Base-by-base conservation (phyloP, 1,140 invertebrate genomes). In the Zaprionus davidi region DNA sequence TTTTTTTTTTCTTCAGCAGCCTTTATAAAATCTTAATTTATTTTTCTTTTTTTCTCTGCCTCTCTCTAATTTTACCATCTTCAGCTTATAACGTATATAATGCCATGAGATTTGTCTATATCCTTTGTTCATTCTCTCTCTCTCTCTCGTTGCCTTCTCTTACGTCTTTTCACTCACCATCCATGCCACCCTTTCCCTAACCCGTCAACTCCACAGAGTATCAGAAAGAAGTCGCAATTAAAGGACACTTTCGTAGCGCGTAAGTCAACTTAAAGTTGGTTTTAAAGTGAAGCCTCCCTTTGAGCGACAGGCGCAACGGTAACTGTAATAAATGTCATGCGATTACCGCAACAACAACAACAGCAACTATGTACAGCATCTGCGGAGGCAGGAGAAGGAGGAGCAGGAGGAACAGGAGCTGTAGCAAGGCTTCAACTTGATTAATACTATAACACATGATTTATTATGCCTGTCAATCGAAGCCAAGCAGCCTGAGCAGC, bases 361-460 rank as follows among this genome's bases (percentile, higher is more conserved):
- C 57, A 55, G 20, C 38, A 71, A 49, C 28, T 56, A 66, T 53
- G 55, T 55, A 22, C 58, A 75, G 62, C 68, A 76, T 51, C 49
- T 44, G 62, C 24, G 41, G 44, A 58, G 49, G 41, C 36, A 67
- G 53, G 28, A 57, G 71, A 24, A 36, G 15, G 59, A 34, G 51
- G 20, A 20, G 17, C 60, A 51, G 71, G 53, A 36, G 17, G 51
- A 7, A 38, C 20, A 62, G 76, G 71, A 84, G 46, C 67, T 78
- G 46, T 63, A 67, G 79, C 76, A 56, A 79, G 71, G 67, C 82
- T 65, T 78, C 58, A 70, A 72, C 63, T 88, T 88, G 85, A 88
- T 88, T 88, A 88, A 88, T 88, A 88, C 86, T 70, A 90, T 85
- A 90, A 90, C 85, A 85, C 85, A 88, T 88, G 85, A 88, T 88